Evolutionary conservation across 2,113 vertebrate species (phyloP), one percentile per base, ranked within the genome.

Genomic region (Lamprotornis superbus): DNA sequence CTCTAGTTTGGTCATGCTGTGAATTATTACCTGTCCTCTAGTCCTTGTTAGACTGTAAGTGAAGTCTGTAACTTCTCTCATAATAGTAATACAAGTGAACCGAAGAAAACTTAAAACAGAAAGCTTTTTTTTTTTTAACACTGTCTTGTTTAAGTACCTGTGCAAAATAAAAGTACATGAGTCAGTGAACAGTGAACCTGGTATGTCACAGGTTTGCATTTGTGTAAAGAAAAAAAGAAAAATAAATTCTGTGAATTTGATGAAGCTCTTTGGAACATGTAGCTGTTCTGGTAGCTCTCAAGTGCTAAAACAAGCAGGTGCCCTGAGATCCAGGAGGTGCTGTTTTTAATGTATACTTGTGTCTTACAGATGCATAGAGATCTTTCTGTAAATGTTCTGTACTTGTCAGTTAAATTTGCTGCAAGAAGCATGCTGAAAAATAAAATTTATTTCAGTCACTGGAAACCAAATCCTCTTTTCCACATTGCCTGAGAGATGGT

Each of bases 401-500:
- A 15, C 30, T 46, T 44, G 42, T 53, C 67, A n/a, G 8, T 77
- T 80, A 27, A 75, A 84, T 20, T 22, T 68, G 17, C 28, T 71
- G 16, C 33, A 68, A 71, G 46, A 53, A 71, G 33, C 19, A 9
- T 35, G 20, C 50, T 91, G 75, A 23, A 47, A 90, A 47, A 61
- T 63, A 8, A 7, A 27, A 11, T 19, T 84, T 87, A 42, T 49
- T 78, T 87, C 20, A 15, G 56, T 71, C 22, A 21, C 77, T 25
- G 46, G 67, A 73, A 39, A 35, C 21, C 11, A 63, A 69, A 60
- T 80, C 37, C 12, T 37, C 18, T 57, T 76, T 79, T 89, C 47
- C 11, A 7, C 16, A 3, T 11, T 37, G 70, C 39, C 50, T 37
- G 57, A 23, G 60, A 52, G 49, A 8, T 0, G 0, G 23, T 47